phyloP scores from a whole-genome alignment of 2,797 vertebrate species.

The Crotalus adamanteus region DNA sequence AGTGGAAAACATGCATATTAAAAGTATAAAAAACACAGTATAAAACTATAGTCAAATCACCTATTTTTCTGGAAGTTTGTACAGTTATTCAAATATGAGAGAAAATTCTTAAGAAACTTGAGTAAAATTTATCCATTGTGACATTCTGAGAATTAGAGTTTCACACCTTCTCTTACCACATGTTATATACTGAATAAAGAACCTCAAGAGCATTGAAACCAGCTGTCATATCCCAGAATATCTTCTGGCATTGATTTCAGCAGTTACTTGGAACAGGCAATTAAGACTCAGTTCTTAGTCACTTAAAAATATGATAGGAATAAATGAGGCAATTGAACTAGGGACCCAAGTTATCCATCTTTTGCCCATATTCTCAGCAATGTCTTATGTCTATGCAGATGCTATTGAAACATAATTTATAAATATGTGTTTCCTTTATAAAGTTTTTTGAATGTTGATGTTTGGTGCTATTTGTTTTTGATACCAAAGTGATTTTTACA shows the following conservation, averaged over 20 bases:
- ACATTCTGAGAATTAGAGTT: neutral
- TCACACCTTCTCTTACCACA: neutral
- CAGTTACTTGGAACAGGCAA: neutral
- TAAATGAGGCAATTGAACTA: neutral
- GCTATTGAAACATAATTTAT: neutral
- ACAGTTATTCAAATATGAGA: neutral
- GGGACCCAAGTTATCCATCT: neutral
- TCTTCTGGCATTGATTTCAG: neutral
- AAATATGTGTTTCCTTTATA: neutral
- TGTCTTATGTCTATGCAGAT: neutral
- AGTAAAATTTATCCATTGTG: neutral
- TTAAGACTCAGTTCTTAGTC: neutral
- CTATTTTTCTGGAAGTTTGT: neutral
- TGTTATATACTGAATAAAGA: neutral
- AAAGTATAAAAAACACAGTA: neutral
- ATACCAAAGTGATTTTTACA: neutral
- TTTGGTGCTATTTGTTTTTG: neutral
- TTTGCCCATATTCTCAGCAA: too few species aligned
- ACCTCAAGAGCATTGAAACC: neutral
- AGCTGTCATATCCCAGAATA: neutral
- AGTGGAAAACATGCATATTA: neutral
- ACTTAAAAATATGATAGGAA: neutral
- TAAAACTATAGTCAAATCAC: neutral
- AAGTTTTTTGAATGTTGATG: neutral
- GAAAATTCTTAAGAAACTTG: neutral